Evolutionary conservation across 1,140 invertebrate genomes (phyloP).

Genomic region (Nasonia vitripennis): DNA sequence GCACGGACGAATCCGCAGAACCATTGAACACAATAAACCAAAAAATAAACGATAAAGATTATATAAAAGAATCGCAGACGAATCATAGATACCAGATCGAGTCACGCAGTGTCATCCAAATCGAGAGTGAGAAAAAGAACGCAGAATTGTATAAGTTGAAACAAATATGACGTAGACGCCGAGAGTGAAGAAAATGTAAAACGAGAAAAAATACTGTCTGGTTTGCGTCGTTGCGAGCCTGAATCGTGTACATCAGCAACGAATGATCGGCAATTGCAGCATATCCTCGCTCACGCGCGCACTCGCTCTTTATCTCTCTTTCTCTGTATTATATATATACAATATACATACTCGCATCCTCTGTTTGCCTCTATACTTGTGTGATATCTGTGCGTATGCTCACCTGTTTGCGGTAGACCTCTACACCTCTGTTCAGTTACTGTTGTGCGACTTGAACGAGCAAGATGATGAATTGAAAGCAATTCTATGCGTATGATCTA

Average conservation of each 20-base stretch:
- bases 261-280: conserved; percentile 35
- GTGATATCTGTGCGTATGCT: conserved; percentile 40
- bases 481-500: not conserved
- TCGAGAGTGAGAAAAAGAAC: not conserved
- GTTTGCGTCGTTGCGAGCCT: conserved; percentile 38
- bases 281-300: conserved; percentile 32
- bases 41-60: not conserved
- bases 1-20: not conserved
- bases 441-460: conserved; percentile 6
- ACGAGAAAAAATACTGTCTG: conserved; percentile 43
- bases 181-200: not conserved
- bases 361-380: conserved; percentile 42
- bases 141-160: not conserved
- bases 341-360: conserved; percentile 41
- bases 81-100: conserved; percentile 25
- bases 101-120: conserved; percentile 8
- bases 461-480: not conserved
- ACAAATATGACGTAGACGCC: not conserved
- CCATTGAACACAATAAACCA: not conserved
- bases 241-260: not conserved
- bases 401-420: conserved; percentile 27
- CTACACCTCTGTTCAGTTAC: conserved; percentile 17
- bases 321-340: conserved; percentile 37
- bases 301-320: conserved; percentile 34
- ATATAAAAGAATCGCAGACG: not conserved